Evolutionary conservation across 1,140 invertebrate genomes (phyloP), one percentile per base, ranked within the genome.

Genomic region (Drosophila triauraria): DNA sequence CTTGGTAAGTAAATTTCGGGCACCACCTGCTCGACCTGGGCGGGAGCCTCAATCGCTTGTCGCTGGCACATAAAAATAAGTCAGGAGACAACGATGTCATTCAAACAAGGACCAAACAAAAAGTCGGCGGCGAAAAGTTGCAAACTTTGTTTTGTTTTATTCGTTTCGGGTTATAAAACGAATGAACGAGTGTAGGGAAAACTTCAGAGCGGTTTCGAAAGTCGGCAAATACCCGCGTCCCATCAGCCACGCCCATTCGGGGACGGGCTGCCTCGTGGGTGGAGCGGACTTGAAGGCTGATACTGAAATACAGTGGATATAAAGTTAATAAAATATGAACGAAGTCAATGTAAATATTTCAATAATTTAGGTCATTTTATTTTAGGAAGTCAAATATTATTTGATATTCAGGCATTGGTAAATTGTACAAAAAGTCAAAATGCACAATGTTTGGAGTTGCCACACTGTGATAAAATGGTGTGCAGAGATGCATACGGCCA

Each of bases 81-180:
- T 84, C 77, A 68, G 65, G 58, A 84, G 84, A 83, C 70, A 87
- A 85, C 74, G 77, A 70, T 88, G 80, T 82, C 83, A 87, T 87
- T 88, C 67, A 78, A 38, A 38, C 51, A 23, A 68, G 81, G 78
- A 47, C 80, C 59, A 80, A 88, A 80, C 70, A 86, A 61, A 76
- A 83, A 64, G 63, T 47, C 65, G 61, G 44, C 71, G 54, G 75
- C 81, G 69, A 74, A 86, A 88, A 84, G 77, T 80, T 87, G 62
- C 53, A 75, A 80, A 87, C 78, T 86, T 88, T 83, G 80, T 76
- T 84, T 88, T 83, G 78, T 84, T 88, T 87, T 87, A 83, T 87
- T 86, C 64, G 62, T 74, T 77, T 70, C 67, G 76, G 84, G 85
- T 84, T 84, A 88, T 87, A 84, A 88, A 87, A 87, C 78, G 78